These are phyloP conservation scores for Cuculus canorus DNA, from an alignment of 2,797 vertebrate species.

Conservation along the genomic window DNA sequence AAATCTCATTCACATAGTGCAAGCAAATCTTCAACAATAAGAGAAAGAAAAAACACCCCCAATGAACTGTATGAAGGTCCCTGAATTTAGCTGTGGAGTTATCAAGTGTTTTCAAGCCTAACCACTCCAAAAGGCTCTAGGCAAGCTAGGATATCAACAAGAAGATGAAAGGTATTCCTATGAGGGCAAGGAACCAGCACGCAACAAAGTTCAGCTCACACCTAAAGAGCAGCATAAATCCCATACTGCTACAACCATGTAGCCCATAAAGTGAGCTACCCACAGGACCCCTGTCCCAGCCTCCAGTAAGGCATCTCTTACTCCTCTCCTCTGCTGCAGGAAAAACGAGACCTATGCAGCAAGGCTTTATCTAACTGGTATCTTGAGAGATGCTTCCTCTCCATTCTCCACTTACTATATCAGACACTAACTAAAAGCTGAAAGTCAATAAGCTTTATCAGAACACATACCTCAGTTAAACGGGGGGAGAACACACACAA, in stretches of 20 bases:
- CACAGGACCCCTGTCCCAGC: not conserved
- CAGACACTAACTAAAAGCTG: not conserved
- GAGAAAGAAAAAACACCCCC: not conserved
- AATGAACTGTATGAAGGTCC: not conserved
- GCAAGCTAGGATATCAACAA: not conserved
- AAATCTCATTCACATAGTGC: not conserved
- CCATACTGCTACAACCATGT: not conserved
- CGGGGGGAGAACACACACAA: not conserved
- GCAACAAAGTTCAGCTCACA: not conserved
- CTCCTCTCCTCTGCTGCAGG: not conserved
- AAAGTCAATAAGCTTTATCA: not conserved
- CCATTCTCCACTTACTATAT: not conserved
- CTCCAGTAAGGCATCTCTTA: not conserved
- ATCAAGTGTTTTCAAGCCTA: not conserved
- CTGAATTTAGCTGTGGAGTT: not conserved
- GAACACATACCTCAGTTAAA: not conserved
- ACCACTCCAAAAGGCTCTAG: constrained; percentile 5
- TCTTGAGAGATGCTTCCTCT: not conserved
- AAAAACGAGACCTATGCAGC: not conserved
- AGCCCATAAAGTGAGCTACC: not conserved
- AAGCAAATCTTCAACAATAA: not conserved
- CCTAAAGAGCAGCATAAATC: not conserved
- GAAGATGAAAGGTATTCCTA: not conserved
- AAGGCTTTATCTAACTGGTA: not conserved
- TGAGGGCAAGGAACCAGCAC: not conserved